Evolutionary conservation across 2,113 vertebrate species (phyloP).

Genomic region (Mastomys coucha): DNA sequence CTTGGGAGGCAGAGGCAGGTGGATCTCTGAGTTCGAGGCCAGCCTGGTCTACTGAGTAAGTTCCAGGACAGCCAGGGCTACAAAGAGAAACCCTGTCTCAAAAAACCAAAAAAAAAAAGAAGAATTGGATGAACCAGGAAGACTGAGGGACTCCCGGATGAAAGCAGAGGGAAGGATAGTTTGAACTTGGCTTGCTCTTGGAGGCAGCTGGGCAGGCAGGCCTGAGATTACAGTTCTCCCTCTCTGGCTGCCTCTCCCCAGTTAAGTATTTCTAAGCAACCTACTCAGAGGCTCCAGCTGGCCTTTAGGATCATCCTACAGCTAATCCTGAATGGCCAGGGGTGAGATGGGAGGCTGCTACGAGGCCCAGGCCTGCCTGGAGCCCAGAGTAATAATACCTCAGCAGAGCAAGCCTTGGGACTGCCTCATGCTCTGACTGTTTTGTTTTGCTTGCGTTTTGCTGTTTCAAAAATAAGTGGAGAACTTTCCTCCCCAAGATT

Average conservation of each 20-base stretch:
- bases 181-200: not conserved
- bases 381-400: constrained; percentile 16
- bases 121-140: not conserved
- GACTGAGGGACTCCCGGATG: not conserved
- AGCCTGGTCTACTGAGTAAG: too few relatives aligned
- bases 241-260: not conserved
- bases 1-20: too few relatives aligned
- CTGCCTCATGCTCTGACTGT: not conserved
- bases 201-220: not conserved
- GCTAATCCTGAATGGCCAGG: not conserved
- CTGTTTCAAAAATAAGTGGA: constrained; percentile 45
- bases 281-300: not conserved
- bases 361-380: not conserved
- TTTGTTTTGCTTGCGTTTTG: constrained; percentile 26
- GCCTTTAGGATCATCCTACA: not conserved
- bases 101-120: not conserved
- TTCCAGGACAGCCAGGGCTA: too few relatives aligned
- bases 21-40: too few relatives aligned
- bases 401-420: not conserved
- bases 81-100: too few relatives aligned
- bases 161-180: not conserved
- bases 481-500: constrained; percentile 64
- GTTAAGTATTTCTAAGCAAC: constrained; percentile 21
- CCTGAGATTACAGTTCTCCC: not conserved
- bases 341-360: not conserved